phyloP scores from a whole-genome alignment of 64 coral and sea anemone genomes.

The Cladopsammia gracilis region DNA sequence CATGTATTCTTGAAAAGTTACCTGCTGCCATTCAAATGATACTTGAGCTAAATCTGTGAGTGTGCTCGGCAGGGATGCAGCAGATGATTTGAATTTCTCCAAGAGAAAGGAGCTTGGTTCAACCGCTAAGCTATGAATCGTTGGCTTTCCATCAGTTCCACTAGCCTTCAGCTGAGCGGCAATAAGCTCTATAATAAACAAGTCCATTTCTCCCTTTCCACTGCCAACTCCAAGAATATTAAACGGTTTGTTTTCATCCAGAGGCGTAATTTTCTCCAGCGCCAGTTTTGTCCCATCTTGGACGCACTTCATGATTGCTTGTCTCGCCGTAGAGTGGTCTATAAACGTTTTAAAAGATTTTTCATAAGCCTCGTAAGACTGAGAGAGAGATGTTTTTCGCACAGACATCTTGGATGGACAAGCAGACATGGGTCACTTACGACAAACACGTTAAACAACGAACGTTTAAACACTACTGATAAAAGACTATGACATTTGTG shows the following conservation, averaged over 20 bases:
- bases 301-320: slow-evolving; percentile 25
- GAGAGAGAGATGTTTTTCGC: slow-evolving; percentile 1
- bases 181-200: background rate
- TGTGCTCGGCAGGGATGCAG: background rate
- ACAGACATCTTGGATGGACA: background rate
- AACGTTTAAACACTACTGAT: background rate
- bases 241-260: background rate
- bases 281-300: slow-evolving; percentile 21
- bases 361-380: slow-evolving; percentile 24
- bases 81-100: slow-evolving; percentile 37
- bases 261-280: background rate
- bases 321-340: slow-evolving; percentile 40
- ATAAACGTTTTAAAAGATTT: slow-evolving; percentile 27
- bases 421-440: background rate
- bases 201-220: slow-evolving; percentile 23
- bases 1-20: slow-evolving; percentile 34
- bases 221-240: slow-evolving; percentile 25
- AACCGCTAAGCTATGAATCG: slow-evolving; percentile 18
- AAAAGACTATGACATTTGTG: background rate
- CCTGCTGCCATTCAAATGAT: slow-evolving; percentile 27
- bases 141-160: background rate
- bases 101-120: slow-evolving; percentile 40
- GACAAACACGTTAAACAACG: background rate
- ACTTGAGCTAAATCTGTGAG: slow-evolving; percentile 18
- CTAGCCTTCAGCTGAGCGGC: slow-evolving; percentile 3